These are phyloP conservation scores for Habroteleia sp. DNA, from an alignment of 2,888 invertebrate genomes.

Conservation along the genomic window DNA sequence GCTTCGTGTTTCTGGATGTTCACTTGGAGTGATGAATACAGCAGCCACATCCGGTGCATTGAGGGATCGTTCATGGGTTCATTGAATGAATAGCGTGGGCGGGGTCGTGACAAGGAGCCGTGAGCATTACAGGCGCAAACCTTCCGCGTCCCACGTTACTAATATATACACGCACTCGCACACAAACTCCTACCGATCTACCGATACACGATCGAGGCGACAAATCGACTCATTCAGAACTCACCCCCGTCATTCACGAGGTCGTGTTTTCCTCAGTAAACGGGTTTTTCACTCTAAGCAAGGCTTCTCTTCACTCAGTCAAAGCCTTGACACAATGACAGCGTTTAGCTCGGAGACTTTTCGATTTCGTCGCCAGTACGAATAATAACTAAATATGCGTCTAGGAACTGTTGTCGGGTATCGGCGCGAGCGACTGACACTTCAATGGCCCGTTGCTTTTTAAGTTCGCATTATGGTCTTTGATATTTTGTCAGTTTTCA, in stretches of 20 bases:
- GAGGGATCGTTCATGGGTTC: constrained; percentile 70
- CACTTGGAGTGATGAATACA: constrained; percentile 78
- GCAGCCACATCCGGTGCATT: constrained; percentile 81
- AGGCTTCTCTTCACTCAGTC: constrained; percentile 7
- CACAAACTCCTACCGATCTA: too few relatives aligned
- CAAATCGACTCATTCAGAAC: constrained; percentile 76
- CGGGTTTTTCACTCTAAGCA: constrained; percentile 73
- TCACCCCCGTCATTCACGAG: constrained; percentile 67
- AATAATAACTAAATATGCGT: constrained; percentile 35
- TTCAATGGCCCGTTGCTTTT: constrained; percentile 52
- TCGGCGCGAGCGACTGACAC: constrained; percentile 26
- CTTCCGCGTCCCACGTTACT: constrained; percentile 63
- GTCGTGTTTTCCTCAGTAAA: constrained; percentile 76
- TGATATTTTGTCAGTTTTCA: constrained; percentile 32
- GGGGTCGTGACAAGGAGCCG: constrained; percentile 67
- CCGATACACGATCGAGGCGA: constrained; percentile 65
- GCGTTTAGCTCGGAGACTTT: constrained; percentile 63
- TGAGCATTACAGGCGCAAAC: constrained; percentile 65
- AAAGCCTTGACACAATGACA: constrained; percentile 27
- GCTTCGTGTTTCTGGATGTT: constrained; percentile 80
- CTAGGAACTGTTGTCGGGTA: constrained; percentile 18
- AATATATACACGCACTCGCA: constrained; percentile 40
- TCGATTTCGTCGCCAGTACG: constrained; percentile 60
- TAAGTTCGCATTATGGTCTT: constrained; percentile 24
- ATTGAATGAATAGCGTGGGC: constrained; percentile 74